Base-by-base conservation (phyloP, 2,888 invertebrate genomes). In the Coelopa pilipes region DNA sequence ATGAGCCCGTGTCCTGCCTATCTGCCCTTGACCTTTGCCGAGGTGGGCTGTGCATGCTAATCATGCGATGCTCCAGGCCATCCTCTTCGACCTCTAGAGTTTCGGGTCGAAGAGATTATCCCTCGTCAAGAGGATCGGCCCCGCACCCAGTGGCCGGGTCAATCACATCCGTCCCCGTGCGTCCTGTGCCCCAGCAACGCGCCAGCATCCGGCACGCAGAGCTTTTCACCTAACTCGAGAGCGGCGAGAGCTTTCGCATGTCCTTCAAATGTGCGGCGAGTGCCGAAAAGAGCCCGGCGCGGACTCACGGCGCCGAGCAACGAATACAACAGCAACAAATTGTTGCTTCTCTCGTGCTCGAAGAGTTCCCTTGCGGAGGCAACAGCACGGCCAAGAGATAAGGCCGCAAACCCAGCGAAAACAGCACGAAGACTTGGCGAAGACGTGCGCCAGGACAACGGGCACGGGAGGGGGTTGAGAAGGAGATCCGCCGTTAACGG, bases 261-360 rank as follows among this genome's bases (percentile, higher is more conserved):
- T 62, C 62, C 62, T 62, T 62, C 53, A 53, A 53, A n/a, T 11
- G n/a, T n/a, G 53, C 53, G 13, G 53, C n/a, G 53, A 53, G n/a
- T 53, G 53, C 53, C 53, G 10, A n/a, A 53, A n/a, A n/a, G n/a
- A 2, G 53, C 3, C 3, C 53, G n/a, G 53, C 53, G 34, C 34
- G 4, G 34, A 34, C 34, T 7, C 2, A 34, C 34, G 7, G 34
- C 34, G n/a, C n/a, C n/a, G n/a, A 49, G 13, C 49, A 49, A 49
- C n/a, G n/a, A 19, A 77, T 47, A 24, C 59, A 74, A 75, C 21
- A 75, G 73, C 75, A 78, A 78, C 77, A 77, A 78, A 76, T 78
- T 78, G 78, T 78, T 78, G 78, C 77, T 74, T 71, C 70, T 49
- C 67, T 62, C 71, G 65, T 59, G 34, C 46, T 45, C 45, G 47